A percentile compares a stretch with the other conserved stretches of the same genome.
Evolutionary conservation across 2,113 vertebrate species (phyloP).

Genomic region (Redunca redunca): DNA sequence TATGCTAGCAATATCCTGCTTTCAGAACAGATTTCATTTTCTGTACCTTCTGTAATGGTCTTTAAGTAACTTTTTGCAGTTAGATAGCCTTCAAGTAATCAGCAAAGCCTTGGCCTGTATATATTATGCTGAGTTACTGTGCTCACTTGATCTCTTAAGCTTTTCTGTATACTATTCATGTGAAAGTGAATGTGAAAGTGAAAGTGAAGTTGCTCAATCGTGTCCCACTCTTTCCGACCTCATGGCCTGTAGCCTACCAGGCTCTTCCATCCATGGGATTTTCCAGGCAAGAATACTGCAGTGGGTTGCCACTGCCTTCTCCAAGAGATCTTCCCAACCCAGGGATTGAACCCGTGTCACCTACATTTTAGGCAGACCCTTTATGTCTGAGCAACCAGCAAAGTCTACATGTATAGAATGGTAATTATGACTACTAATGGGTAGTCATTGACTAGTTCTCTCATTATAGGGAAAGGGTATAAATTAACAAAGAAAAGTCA

Average conservation of each 20-base stretch:
- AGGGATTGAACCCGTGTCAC: not conserved
- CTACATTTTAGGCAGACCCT: not conserved
- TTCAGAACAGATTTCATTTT: not conserved
- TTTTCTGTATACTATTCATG: not conserved
- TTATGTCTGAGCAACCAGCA: not conserved
- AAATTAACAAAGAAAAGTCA: not conserved
- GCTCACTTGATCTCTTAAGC: not conserved
- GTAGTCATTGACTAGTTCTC: not conserved
- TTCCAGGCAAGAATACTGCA: not conserved
- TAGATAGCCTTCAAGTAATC: not conserved
- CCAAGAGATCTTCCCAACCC: not conserved
- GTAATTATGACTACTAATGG: not conserved
- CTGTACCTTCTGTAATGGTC: not conserved
- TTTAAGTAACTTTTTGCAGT: not conserved
- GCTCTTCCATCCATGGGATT: not conserved
- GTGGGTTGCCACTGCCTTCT: not conserved
- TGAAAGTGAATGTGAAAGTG: not conserved
- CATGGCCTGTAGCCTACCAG: not conserved
- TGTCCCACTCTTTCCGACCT: not conserved
- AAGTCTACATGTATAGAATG: not conserved
- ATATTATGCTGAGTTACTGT: not conserved
- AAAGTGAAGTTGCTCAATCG: not conserved
- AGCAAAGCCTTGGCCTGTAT: not conserved
- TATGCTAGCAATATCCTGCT: not conserved
- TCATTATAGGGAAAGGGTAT: rapidly evolving